These are phyloP conservation scores for Cactoblastis cactorum DNA, from an alignment of 2,888 invertebrate genomes.

Conservation along the genomic window DNA sequence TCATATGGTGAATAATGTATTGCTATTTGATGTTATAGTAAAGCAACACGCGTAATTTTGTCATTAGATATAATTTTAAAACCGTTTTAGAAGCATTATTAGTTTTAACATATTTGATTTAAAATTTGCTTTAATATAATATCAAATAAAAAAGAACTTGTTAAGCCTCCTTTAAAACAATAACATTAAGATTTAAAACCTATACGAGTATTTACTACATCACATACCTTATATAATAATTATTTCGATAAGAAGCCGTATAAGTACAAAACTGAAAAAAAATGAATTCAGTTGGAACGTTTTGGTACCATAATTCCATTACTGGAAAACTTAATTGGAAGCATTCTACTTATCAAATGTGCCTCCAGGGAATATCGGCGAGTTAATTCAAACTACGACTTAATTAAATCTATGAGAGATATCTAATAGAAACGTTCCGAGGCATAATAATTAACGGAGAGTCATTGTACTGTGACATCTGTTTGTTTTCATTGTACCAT, in stretches of 20 bases:
- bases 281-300: neutral
- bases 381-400: conserved; percentile 10
- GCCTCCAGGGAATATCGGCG: conserved; percentile 1
- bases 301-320: neutral
- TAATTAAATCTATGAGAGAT: conserved; percentile 13
- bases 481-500: neutral
- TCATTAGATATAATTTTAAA: too few species aligned
- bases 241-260: too few species aligned
- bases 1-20: conserved; percentile 8
- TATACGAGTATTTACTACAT: too few species aligned
- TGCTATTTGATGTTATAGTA: conserved; percentile 2
- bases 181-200: too few species aligned
- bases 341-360: neutral
- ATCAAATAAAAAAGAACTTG: too few species aligned
- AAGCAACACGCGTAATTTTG: neutral
- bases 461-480: neutral
- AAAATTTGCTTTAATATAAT: too few species aligned
- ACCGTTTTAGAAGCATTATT: too few species aligned
- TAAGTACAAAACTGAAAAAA: too few species aligned
- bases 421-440: conserved; percentile 11
- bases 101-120: too few species aligned
- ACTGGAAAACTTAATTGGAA: neutral
- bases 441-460: conserved; percentile 3
- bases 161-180: too few species aligned
- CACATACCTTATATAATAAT: too few species aligned